Evolutionary conservation across 1,140 invertebrate species (phyloP).

Genomic region (Teleopsis dalmanni): DNA sequence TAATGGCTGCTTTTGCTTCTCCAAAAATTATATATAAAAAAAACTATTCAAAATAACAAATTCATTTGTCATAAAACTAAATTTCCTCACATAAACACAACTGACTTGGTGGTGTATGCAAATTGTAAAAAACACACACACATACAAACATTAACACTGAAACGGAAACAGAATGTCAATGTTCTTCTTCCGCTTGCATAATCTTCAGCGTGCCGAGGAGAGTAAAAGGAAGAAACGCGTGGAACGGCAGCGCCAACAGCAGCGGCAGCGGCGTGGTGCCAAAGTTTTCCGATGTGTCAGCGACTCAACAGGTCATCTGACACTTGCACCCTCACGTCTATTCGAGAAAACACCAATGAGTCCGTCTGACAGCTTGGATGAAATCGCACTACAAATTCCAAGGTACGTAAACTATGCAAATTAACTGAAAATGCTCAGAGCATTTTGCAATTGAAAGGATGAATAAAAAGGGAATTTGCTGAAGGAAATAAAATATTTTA

Average conservation of each 20-base stretch:
- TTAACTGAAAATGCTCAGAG: not conserved
- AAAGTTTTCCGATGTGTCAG: slow-evolving; percentile 46
- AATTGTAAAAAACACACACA: not conserved
- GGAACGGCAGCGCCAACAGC: slow-evolving; percentile 49
- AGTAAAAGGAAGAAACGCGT: slow-evolving; percentile 51
- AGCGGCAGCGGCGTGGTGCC: slow-evolving; percentile 43
- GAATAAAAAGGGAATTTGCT: too few relatives aligned
- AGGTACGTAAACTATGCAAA: slow-evolving; percentile 52
- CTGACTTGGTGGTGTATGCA: not conserved
- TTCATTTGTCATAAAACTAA: not conserved
- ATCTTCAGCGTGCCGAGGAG: slow-evolving; percentile 74
- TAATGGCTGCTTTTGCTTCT: too few relatives aligned
- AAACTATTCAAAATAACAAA: not conserved
- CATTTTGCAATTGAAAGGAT: too few relatives aligned
- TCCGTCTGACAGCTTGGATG: slow-evolving; percentile 80
- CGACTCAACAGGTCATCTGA: slow-evolving; percentile 48
- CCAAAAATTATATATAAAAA: too few relatives aligned
- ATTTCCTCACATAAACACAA: not conserved
- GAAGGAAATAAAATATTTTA: too few relatives aligned
- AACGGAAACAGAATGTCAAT: slow-evolving; percentile 66
- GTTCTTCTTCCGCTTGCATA: slow-evolving; percentile 90
- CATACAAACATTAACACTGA: not conserved
- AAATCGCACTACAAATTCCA: slow-evolving; percentile 84
- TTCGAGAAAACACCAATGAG: slow-evolving; percentile 75
- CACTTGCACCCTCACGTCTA: slow-evolving; percentile 65